Conservation (phyloP, 2,113 vertebrate genomes). For the Hippocampus barbouri region DNA sequence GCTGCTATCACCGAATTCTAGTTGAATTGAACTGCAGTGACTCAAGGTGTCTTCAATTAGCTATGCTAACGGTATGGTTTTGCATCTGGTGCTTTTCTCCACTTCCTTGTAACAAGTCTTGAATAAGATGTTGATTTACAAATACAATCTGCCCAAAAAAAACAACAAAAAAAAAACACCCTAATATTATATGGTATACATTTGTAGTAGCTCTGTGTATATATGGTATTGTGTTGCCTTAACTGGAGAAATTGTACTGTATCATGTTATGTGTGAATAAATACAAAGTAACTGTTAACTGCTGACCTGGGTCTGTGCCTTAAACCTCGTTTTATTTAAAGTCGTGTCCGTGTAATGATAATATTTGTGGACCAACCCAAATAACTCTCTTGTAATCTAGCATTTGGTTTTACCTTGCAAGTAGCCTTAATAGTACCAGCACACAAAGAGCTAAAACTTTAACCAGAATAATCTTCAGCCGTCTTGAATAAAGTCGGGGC, state of each 20-base stretch:
- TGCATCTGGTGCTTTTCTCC: slow-evolving; percentile 32
- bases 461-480: too few species aligned
- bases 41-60: slow-evolving; percentile 10
- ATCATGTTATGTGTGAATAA: slow-evolving; percentile 75
- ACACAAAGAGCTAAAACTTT: too few species aligned
- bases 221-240: slow-evolving; percentile 72
- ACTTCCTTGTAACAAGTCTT: slow-evolving; percentile 49
- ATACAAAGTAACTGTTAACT: slow-evolving; percentile 43
- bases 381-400: too few species aligned
- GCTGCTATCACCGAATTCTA: slow-evolving; percentile 16
- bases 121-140: slow-evolving; percentile 54
- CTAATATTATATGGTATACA: slow-evolving; percentile 53
- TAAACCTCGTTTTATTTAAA: neutral
- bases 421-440: too few species aligned
- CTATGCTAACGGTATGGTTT: slow-evolving; percentile 49
- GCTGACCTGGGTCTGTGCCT: neutral
- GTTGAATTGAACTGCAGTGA: slow-evolving; percentile 13
- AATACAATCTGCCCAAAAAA: slow-evolving; percentile 31
- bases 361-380: too few species aligned
- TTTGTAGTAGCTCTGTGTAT: slow-evolving; percentile 66
- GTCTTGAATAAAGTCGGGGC: too few species aligned
- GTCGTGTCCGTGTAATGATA: too few species aligned
- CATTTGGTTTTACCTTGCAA: too few species aligned
- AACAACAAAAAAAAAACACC: slow-evolving; percentile 18
- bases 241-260: slow-evolving; percentile 68